phyloP scores from a whole-genome alignment of 2,113 vertebrate genomes.

The Pedetes capensis region DNA sequence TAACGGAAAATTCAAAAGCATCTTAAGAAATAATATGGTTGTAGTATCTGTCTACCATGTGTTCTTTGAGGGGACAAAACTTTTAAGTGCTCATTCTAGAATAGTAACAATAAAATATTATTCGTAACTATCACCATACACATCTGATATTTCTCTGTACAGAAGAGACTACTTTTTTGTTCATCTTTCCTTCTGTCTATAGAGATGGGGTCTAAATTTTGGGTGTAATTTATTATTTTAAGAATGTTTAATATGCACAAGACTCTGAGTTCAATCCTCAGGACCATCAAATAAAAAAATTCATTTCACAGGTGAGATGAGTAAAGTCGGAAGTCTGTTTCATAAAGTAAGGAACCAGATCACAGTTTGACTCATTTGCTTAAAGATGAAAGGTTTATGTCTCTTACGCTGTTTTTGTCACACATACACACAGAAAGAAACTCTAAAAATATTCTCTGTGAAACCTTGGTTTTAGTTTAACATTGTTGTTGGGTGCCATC shows the following conservation, averaged over 20 bases:
- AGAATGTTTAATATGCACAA: neutral
- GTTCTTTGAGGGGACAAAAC: neutral
- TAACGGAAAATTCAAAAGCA: neutral
- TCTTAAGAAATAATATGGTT: neutral
- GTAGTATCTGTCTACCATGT: neutral
- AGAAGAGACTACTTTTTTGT: neutral
- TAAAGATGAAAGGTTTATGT: conserved; percentile 12
- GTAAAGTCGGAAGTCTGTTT: neutral
- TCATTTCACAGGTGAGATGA: neutral
- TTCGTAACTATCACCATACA: neutral
- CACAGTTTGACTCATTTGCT: conserved; percentile 9
- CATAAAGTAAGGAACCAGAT: neutral
- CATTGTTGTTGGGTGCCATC: too few relatives aligned
- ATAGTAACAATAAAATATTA: neutral
- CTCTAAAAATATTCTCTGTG: neutral
- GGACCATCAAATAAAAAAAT: neutral
- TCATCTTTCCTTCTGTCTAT: neutral
- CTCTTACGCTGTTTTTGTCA: conserved; percentile 47
- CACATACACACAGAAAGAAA: too few relatives aligned
- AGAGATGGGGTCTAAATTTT: neutral
- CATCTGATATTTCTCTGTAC: neutral
- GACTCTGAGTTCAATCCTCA: neutral
- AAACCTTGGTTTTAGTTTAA: conserved; percentile 45
- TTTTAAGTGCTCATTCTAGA: conserved; percentile 20
- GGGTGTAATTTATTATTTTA: conserved; percentile 20